phyloP scores from a whole-genome alignment of 2,797 vertebrate genomes.

The Bovichtus diacanthus region DNA sequence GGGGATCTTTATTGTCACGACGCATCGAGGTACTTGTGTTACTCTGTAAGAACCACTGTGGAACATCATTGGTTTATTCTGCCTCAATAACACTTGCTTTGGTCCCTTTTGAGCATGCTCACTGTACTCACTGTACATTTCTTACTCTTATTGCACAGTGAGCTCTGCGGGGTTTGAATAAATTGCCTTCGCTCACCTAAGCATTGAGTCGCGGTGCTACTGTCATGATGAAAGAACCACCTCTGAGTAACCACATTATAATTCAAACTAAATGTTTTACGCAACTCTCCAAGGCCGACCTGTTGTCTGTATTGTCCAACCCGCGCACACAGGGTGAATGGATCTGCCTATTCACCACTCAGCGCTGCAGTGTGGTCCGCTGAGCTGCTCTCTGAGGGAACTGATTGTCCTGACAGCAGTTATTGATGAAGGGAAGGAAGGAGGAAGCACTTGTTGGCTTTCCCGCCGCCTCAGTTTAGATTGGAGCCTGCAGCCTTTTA shows the following conservation, averaged over 20 bases:
- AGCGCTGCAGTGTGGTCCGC: conserved; percentile 17
- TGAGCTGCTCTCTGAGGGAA: conserved; percentile 48
- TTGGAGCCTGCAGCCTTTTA: conserved; percentile 34
- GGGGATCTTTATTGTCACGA: too few species aligned
- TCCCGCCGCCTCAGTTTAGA: conserved; percentile 50
- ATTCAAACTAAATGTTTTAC: conserved; percentile 31
- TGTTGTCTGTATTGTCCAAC: conserved; percentile 8
- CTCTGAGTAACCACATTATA: conserved; percentile 13
- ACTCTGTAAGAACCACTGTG: too few species aligned
- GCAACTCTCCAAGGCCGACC: conserved; percentile 4
- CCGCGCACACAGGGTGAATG: background rate
- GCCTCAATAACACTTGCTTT: too few species aligned
- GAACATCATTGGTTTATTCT: too few species aligned
- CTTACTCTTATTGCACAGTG: conserved; percentile 33
- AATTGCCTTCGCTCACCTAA: conserved; percentile 36
- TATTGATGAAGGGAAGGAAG: conserved; percentile 61
- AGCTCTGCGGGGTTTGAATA: conserved; percentile 38
- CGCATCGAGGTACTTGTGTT: too few species aligned
- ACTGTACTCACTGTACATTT: conserved; percentile 13
- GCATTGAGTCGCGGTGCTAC: conserved; percentile 12
- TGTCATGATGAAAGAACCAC: conserved; percentile 32
- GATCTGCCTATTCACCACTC: conserved; percentile 40
- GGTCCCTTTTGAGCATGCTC: too few species aligned
- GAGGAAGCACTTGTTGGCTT: conserved; percentile 57
- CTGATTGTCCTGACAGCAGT: conserved; percentile 65